A percentile compares a stretch with the other conserved stretches of the same genome.
Conservation (phyloP, 2,888 invertebrate genomes). For the Bibio marci region DNA sequence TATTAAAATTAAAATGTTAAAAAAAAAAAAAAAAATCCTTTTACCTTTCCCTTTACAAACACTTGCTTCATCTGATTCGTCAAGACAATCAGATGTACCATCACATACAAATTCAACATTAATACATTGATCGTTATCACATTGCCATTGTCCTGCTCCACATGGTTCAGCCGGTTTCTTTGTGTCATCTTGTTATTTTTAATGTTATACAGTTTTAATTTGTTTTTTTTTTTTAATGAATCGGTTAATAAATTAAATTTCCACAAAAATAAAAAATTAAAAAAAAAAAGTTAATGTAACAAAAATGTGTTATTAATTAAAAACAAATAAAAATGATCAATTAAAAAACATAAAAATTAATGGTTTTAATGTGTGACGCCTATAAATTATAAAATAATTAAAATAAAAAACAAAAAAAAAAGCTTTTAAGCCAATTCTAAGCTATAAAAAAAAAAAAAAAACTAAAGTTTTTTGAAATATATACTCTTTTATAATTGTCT, state of each 20-base stretch:
- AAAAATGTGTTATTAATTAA: too few species aligned
- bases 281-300: not conserved
- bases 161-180: slow-evolving; percentile 1
- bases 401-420: too few species aligned
- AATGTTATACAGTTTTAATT: not conserved
- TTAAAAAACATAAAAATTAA: too few species aligned
- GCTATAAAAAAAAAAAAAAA: too few species aligned
- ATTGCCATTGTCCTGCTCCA: slow-evolving; percentile 22
- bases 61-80: slow-evolving; percentile 35
- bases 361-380: too few species aligned
- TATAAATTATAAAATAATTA: too few species aligned
- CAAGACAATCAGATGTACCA: slow-evolving; percentile 36
- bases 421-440: too few species aligned
- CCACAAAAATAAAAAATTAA: not conserved
- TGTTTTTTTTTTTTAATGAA: not conserved
- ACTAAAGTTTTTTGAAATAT: too few species aligned
- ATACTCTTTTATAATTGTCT: too few species aligned
- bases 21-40: too few species aligned
- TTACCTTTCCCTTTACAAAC: not conserved
- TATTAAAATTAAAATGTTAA: too few species aligned
- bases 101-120: slow-evolving; percentile 35
- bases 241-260: not conserved
- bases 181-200: not conserved
- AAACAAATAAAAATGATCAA: too few species aligned
- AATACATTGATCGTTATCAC: slow-evolving; percentile 33